Evolutionary conservation across 2,888 invertebrate genomes (phyloP).

Genomic region (Heliothis peltigera): DNA sequence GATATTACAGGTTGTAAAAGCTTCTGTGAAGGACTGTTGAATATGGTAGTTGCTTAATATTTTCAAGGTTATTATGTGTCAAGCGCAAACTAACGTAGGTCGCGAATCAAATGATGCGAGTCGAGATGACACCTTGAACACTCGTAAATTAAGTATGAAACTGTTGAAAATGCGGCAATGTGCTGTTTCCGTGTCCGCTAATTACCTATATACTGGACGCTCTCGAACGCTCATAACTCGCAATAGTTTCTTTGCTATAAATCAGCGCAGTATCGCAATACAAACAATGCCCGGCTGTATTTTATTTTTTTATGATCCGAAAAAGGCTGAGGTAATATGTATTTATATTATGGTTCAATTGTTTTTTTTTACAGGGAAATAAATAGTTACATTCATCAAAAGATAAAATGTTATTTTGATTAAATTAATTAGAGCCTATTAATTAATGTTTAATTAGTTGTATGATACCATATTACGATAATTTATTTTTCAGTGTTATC

Average conservation of each 20-base stretch:
- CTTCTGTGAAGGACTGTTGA: constrained; percentile 18
- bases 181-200: constrained; percentile 47
- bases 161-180: constrained; percentile 61
- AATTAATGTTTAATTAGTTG: not conserved
- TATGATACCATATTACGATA: not conserved
- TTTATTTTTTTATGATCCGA: constrained; percentile 1
- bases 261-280: constrained; percentile 25
- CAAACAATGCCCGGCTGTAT: constrained; percentile 36
- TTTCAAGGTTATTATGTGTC: constrained; percentile 86
- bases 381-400: too few relatives aligned
- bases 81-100: constrained; percentile 74
- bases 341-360: not conserved
- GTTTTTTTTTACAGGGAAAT: not conserved
- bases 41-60: constrained; percentile 50
- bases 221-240: constrained; percentile 31
- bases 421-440: too few relatives aligned
- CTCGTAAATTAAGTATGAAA: constrained; percentile 73
- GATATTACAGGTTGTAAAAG: constrained; percentile 4
- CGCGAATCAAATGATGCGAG: constrained; percentile 77
- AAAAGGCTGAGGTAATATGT: not conserved
- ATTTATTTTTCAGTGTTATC: constrained; percentile 1
- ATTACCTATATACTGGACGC: constrained; percentile 41
- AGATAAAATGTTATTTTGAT: too few relatives aligned
- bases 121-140: constrained; percentile 76
- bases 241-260: constrained; percentile 35